phyloP scores from a whole-genome alignment of 1,140 invertebrate genomes.

The Oryzaephilus surinamensis region DNA sequence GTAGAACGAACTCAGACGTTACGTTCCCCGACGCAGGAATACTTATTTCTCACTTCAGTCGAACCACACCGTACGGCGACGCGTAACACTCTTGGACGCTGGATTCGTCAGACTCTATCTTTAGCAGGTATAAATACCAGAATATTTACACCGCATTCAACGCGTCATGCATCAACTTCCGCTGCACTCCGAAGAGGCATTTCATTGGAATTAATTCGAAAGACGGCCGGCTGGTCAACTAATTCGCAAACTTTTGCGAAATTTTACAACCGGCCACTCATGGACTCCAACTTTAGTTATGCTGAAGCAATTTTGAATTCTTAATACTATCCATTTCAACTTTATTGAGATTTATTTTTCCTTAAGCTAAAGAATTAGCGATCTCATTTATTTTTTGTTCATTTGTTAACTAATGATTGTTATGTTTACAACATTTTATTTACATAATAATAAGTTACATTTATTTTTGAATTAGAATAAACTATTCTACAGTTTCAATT shows the following conservation, averaged over 20 bases:
- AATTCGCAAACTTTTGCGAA: conserved; percentile 19
- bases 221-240: conserved; percentile 17
- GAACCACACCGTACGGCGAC: conserved; percentile 10
- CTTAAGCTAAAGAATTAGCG: too few species aligned
- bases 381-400: too few species aligned
- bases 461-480: too few species aligned
- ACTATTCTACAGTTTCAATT: too few species aligned
- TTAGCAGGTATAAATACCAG: conserved; percentile 11
- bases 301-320: too few species aligned
- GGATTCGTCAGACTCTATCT: conserved; percentile 9
- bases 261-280: too few species aligned
- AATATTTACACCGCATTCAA: conserved; percentile 8
- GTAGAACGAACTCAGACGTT: not conserved
- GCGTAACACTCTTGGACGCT: conserved; percentile 13
- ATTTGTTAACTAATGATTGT: too few species aligned
- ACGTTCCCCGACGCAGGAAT: not conserved
- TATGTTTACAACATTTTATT: too few species aligned
- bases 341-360: too few species aligned
- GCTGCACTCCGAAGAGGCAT: conserved; percentile 13
- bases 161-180: conserved; percentile 18
- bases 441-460: too few species aligned
- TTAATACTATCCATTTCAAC: too few species aligned
- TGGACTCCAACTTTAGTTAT: too few species aligned
- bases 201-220: conserved; percentile 15
- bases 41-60: conserved; percentile 5